Conservation (phyloP, 2,888 invertebrate species). For the Alitta virens region DNA sequence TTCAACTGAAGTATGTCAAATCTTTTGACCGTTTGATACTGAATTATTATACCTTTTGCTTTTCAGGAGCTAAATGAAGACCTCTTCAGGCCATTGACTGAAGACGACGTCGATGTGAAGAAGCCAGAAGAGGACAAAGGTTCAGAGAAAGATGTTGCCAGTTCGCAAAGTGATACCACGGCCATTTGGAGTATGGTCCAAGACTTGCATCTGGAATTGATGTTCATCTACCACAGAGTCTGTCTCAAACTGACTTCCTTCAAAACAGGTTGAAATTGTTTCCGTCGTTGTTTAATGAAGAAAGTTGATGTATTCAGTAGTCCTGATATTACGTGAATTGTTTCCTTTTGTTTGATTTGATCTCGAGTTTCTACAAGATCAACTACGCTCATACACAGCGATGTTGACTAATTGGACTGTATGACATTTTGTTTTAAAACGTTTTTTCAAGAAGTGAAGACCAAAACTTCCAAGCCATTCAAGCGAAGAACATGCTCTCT, state of each 20-base stretch:
- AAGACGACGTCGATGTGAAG: conserved; percentile 15
- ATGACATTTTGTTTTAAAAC: no score
- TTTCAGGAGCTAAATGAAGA: conserved; percentile 46
- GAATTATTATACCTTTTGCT: not conserved
- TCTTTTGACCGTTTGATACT: not conserved
- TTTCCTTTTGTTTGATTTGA: not conserved
- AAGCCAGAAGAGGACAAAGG: conserved; percentile 11
- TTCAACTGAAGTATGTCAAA: no score
- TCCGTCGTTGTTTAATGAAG: no score
- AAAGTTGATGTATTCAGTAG: no score
- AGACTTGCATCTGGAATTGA: conserved; percentile 54
- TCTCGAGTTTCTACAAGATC: not conserved
- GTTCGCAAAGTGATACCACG: conserved; percentile 34
- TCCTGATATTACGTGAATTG: no score
- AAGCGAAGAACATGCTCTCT: conserved; percentile 33
- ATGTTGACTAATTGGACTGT: not conserved
- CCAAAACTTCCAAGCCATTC: conserved; percentile 35
- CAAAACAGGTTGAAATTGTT: conserved; percentile 37
- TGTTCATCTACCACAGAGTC: conserved; percentile 53
- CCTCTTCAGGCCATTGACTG: conserved; percentile 35
- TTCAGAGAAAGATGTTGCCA: not conserved
- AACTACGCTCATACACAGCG: not conserved
- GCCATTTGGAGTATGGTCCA: conserved; percentile 52
- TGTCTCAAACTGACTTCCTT: conserved; percentile 48
- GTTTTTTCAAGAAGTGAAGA: conserved; percentile 25